phyloP scores from a whole-genome alignment of 2,888 invertebrate species.

The Epicampocera succincta region DNA sequence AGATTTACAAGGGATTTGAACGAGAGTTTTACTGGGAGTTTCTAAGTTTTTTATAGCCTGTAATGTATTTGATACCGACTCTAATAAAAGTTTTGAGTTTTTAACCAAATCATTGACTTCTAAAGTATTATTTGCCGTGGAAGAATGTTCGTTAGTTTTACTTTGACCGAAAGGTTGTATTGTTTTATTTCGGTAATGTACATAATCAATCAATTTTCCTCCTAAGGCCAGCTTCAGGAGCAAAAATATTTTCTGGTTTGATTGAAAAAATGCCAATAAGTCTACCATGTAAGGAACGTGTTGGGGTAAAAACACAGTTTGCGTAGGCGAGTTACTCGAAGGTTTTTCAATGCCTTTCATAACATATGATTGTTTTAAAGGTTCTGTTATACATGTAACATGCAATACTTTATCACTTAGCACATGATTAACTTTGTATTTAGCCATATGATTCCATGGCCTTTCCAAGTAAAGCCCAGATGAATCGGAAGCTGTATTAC shows the following conservation, averaged over 20 bases:
- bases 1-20: constrained; percentile 52
- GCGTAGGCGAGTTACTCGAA: constrained; percentile 78
- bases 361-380: constrained; percentile 76
- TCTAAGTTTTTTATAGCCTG: constrained; percentile 69
- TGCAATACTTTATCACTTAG: constrained; percentile 79
- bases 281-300: constrained; percentile 81
- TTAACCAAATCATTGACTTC: constrained; percentile 78
- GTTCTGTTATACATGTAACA: constrained; percentile 80
- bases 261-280: constrained; percentile 79
- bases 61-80: constrained; percentile 80
- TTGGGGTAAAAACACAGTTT: constrained; percentile 80
- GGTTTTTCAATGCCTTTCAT: constrained; percentile 81
- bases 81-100: constrained; percentile 79
- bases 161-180: constrained; percentile 1
- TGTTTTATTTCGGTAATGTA: constrained; percentile 73
- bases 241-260: constrained; percentile 80
- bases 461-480: constrained; percentile 76
- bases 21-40: constrained; percentile 26
- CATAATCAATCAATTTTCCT: constrained; percentile 79
- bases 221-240: constrained; percentile 80
- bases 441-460: constrained; percentile 80
- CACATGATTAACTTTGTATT: constrained; percentile 80
- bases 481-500: constrained; percentile 71
- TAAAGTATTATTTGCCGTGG: constrained; percentile 58
- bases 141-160: not conserved